Conservation (phyloP, 2,797 vertebrate genomes). For the Spondyliosoma cantharus region DNA sequence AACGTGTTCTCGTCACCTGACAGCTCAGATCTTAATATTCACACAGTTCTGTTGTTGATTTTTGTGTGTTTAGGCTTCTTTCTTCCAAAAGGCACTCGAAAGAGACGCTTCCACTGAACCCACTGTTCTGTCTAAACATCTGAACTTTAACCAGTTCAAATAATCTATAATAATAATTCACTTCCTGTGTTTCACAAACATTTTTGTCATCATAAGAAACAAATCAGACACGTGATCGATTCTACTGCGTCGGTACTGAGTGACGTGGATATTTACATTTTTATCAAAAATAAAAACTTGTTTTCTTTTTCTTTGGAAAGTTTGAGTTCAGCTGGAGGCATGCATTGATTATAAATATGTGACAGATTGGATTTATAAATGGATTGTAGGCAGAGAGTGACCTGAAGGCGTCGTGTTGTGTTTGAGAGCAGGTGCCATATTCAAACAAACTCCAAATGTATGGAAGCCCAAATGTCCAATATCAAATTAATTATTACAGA, state of each 20-base stretch:
- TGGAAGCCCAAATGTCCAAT: conserved; percentile 5
- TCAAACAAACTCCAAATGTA: not conserved
- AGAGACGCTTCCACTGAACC: conserved; percentile 32
- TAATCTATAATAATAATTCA: not conserved
- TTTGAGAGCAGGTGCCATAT: not conserved
- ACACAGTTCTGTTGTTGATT: conserved; percentile 10
- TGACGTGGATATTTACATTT: conserved; percentile 32
- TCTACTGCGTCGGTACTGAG: not conserved
- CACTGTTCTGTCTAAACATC: not conserved
- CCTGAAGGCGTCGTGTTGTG: not conserved
- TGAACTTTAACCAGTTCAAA: not conserved
- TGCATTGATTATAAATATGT: conserved; percentile 29
- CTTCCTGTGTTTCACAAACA: not conserved
- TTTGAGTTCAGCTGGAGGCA: conserved; percentile 17
- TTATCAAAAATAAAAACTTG: conserved; percentile 26
- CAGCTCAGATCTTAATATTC: conserved; percentile 24
- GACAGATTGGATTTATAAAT: conserved; percentile 12
- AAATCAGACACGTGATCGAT: not conserved
- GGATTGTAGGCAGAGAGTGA: conserved; percentile 13
- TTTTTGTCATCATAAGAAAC: not conserved
- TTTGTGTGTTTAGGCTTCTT: conserved; percentile 31
- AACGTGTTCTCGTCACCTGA: conserved; percentile 20
- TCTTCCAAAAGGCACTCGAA: conserved; percentile 56
- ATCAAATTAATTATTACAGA: not conserved
- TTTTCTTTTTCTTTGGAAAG: conserved; percentile 41